Conservation (phyloP, 2,888 invertebrate species). For the Oscheius sp. region DNA sequence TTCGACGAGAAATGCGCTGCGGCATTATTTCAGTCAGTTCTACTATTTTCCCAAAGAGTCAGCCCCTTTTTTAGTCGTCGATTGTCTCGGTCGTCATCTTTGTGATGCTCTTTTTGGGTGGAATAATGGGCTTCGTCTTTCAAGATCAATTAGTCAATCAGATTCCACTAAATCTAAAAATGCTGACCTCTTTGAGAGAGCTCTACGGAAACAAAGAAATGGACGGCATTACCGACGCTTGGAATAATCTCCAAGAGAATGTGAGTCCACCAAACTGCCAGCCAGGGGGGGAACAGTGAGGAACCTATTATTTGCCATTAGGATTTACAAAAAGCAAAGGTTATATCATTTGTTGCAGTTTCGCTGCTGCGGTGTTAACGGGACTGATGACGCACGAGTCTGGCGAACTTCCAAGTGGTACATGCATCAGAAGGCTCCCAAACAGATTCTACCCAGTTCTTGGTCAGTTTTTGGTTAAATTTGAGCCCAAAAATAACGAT, state of each 20-base stretch:
- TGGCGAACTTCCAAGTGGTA: constrained; percentile 70
- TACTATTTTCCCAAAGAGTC: not conserved
- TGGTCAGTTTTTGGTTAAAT: constrained; percentile 11
- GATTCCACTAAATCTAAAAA: constrained; percentile 68
- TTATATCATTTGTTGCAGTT: constrained; percentile 53
- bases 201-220: constrained; percentile 65
- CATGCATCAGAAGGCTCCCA: constrained; percentile 61
- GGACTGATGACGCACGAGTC: constrained; percentile 63
- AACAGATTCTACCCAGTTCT: constrained; percentile 36
- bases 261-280: constrained; percentile 41
- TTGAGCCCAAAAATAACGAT: no score
- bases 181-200: constrained; percentile 67
- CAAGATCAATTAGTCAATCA: constrained; percentile 58
- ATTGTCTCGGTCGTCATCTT: constrained; percentile 64
- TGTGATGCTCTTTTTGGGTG: constrained; percentile 67
- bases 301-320: not conserved
- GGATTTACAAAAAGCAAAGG: not conserved
- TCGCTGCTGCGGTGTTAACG: constrained; percentile 69
- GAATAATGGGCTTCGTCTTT: constrained; percentile 69
- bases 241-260: constrained; percentile 67
- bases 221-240: constrained; percentile 63
- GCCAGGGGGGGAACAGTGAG: not conserved
- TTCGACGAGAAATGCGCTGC: constrained; percentile 65
- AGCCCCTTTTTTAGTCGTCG: constrained; percentile 56
- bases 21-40: constrained; percentile 63